A percentile compares a stretch with the other conserved stretches of the same genome.
Conservation (phyloP, 2,113 vertebrate species). For the Neoarius graeffei region DNA sequence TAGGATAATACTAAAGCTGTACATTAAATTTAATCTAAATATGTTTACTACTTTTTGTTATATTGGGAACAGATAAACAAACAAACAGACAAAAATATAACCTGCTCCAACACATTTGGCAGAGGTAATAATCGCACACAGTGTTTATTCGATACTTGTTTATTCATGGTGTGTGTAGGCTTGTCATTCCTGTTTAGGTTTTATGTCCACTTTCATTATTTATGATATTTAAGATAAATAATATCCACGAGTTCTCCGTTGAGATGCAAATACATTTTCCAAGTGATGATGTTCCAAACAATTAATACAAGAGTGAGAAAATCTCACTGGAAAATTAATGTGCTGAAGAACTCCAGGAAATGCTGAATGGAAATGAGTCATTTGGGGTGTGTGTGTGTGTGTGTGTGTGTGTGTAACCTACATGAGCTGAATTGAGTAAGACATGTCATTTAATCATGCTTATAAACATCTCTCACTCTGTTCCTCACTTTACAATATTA, state of each 20-base stretch:
- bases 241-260: neutral
- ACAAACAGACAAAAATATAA: too few relatives aligned
- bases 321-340: neutral
- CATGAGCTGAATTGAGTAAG: neutral
- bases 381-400: too few relatives aligned
- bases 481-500: conserved; percentile 1
- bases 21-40: too few relatives aligned
- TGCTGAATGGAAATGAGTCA: neutral
- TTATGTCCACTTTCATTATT: neutral
- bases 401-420: neutral
- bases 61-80: too few relatives aligned
- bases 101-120: too few relatives aligned
- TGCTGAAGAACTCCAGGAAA: neutral
- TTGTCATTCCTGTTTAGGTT: neutral
- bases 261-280: neutral
- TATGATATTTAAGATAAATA: neutral
- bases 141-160: too few relatives aligned
- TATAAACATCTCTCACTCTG: neutral
- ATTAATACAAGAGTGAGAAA: conserved; percentile 2
- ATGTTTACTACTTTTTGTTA: too few relatives aligned
- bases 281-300: neutral
- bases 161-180: neutral
- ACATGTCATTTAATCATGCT: conserved; percentile 8
- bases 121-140: too few relatives aligned
- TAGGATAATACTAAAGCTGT: too few relatives aligned